Evolutionary conservation across 2,113 vertebrate genomes (phyloP).

Genomic region (Mastomys natalensis): DNA sequence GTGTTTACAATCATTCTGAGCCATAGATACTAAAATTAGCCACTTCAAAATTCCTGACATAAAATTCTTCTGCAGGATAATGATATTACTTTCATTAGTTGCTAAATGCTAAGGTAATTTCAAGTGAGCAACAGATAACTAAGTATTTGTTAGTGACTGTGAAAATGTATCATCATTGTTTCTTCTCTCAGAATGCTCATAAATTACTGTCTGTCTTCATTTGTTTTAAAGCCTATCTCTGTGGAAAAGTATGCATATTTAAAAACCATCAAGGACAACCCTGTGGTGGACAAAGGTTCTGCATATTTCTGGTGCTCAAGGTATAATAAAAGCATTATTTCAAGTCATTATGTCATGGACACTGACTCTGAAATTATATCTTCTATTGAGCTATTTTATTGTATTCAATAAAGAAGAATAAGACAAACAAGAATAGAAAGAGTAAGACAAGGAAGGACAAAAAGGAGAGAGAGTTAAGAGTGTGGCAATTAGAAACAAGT

Average conservation of each 20-base stretch:
- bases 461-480: no score
- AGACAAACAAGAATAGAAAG: neutral
- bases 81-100: neutral
- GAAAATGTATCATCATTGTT: neutral
- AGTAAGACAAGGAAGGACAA: neutral
- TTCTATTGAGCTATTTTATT: neutral
- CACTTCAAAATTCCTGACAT: neutral
- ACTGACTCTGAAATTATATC: neutral
- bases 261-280: neutral
- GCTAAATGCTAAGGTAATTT: neutral
- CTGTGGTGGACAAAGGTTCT: neutral
- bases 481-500: neutral
- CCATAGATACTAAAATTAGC: neutral
- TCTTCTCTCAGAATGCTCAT: neutral
- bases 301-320: neutral
- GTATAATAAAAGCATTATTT: neutral
- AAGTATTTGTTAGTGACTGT: neutral
- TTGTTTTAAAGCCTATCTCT: neutral
- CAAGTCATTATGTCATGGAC: neutral
- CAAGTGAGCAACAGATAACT: neutral
- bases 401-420: neutral
- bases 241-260: neutral
- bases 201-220: neutral
- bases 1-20: neutral
- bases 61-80: neutral